Conservation (phyloP, 2,113 vertebrate genomes). For the Illadopsis cleaveri region DNA sequence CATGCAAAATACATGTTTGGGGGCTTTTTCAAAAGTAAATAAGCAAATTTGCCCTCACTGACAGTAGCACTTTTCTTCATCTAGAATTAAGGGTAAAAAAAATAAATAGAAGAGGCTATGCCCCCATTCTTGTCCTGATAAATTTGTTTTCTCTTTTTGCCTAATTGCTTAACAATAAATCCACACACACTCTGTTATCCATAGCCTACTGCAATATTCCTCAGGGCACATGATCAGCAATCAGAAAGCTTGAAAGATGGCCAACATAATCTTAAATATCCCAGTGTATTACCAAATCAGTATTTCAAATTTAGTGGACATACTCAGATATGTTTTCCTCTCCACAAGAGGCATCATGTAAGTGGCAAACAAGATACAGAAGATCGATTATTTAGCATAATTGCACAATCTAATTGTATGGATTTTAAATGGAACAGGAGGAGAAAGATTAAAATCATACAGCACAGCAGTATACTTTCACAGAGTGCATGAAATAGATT, state of each 20-base stretch:
- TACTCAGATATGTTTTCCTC: constrained; percentile 45
- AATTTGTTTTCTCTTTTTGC: constrained; percentile 55
- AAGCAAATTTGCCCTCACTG: background rate
- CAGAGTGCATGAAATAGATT: constrained; percentile 53
- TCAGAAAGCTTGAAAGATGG: constrained; percentile 53
- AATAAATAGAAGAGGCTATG: background rate
- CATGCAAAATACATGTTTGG: background rate
- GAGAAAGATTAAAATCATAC: constrained; percentile 57
- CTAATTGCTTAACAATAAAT: constrained; percentile 59
- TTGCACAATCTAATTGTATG: constrained; percentile 54
- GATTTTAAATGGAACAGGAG: constrained; percentile 57
- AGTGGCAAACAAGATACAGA: constrained; percentile 56
- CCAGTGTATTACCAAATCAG: constrained; percentile 58
- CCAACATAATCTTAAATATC: constrained; percentile 59
- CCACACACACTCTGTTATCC: constrained; percentile 19
- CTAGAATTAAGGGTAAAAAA: background rate
- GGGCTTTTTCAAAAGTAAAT: background rate
- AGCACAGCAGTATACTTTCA: constrained; percentile 57
- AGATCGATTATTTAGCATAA: constrained; percentile 69
- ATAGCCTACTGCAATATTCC: constrained; percentile 33
- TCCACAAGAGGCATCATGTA: constrained; percentile 35
- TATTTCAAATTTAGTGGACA: constrained; percentile 63
- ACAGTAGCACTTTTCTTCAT: background rate
- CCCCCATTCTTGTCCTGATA: background rate
- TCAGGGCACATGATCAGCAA: constrained; percentile 42